phyloP scores from a whole-genome alignment of 92 coral and sea anemone species.

The Zoanthus solanderi region DNA sequence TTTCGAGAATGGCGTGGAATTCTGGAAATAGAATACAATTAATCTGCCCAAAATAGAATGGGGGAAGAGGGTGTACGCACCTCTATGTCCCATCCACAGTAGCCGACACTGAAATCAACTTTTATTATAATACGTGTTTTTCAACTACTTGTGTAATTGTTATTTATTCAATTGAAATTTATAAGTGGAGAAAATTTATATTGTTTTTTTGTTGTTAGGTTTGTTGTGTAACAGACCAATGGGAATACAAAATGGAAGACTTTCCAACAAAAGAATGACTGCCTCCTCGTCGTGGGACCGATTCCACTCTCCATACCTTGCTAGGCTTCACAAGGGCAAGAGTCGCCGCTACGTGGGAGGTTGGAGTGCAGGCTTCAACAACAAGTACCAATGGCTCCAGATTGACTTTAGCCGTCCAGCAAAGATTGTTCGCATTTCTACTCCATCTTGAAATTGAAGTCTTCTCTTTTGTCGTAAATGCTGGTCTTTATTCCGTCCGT shows the following conservation, averaged over 20 bases:
- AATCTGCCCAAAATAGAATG: too few species aligned
- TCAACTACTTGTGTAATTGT: not conserved
- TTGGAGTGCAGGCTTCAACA: constrained; percentile 49
- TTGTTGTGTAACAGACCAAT: constrained; percentile 34
- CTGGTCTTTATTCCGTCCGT: too few species aligned
- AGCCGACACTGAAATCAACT: too few species aligned
- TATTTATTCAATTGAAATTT: not conserved
- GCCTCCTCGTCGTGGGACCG: constrained; percentile 32
- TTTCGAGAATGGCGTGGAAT: too few species aligned
- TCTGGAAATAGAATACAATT: too few species aligned
- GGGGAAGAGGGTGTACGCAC: too few species aligned
- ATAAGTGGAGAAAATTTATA: not conserved
- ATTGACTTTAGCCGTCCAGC: constrained; percentile 48
- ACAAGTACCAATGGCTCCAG: constrained; percentile 35
- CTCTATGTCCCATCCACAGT: too few species aligned
- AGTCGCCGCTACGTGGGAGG: constrained; percentile 44
- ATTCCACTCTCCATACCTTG: constrained; percentile 45
- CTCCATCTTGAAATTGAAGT: not conserved
- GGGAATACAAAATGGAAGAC: constrained; percentile 40
- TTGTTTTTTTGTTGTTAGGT: not conserved
- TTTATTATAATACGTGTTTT: too few species aligned
- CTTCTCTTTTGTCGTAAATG: too few species aligned
- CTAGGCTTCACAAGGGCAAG: constrained; percentile 38
- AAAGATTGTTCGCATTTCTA: constrained; percentile 43
- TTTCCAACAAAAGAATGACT: constrained; percentile 36